Evolutionary conservation across 2,113 vertebrate genomes (phyloP), one percentile per base, ranked within the genome.

Genomic region (Peromyscus maniculatus): DNA sequence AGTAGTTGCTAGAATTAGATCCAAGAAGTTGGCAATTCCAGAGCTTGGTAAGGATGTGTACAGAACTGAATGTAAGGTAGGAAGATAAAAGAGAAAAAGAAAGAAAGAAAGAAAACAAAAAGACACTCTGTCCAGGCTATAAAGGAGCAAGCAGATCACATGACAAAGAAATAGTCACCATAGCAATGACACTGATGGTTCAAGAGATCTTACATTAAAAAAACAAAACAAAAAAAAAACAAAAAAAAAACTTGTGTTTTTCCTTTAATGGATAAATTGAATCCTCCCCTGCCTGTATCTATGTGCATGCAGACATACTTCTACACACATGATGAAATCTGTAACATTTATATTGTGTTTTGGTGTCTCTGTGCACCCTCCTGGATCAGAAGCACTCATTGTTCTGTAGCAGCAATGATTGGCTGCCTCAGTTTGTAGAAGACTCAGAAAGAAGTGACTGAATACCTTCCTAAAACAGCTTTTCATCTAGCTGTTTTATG

Each of bases 301-400:
- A 7, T 78, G 59, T 62, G 10, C 66, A 57, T 19, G 43, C 16
- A 86, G 15, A 67, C 1, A 46, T 19, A 46, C 26, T 46, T 4
- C 28, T 62, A 4, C 36, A 43, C 57, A 8, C 67, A 31, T 4
- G 33, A 52, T 43, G 72, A 80, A 24, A 80, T 66, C 9, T 78
- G 0, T 80, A 77, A 89, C 66, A n/a, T 49, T 66, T 33, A 36
- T 21, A 24, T 26, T 46, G 7, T 46, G 72, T 74, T 62, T 87
- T 49, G 28, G 43, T 72, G 24, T 11, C 9, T 2, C 4, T 39
- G 6, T 57, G 2, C 13, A 15, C 7, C 11, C 55, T 72, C 7
- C 12, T 22, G 7, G 19, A 33, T 2, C 55, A 64, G 55, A 79
- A 31, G 5, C 13, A 19, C 11, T 0, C 0, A 19, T 24, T 62